Conservation (phyloP, 2,888 invertebrate species). For the Trachelus stipa region DNA sequence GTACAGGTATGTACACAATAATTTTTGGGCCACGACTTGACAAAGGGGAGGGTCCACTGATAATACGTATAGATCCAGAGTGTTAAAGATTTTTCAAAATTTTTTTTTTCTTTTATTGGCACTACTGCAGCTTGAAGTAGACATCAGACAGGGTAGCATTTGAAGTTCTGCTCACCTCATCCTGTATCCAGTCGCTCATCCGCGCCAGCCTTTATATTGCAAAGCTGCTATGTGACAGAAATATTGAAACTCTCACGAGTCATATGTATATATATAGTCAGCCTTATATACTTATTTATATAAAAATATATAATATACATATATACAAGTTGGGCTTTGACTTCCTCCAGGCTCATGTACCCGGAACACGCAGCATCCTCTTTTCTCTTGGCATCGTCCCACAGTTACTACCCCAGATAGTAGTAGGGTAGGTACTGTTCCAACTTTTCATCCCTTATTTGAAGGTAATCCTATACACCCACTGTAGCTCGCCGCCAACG, state of each 20-base stretch:
- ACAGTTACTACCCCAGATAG: not conserved
- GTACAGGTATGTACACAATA: not conserved
- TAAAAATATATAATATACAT: too few relatives aligned
- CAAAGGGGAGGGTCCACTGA: not conserved
- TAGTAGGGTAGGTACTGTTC: not conserved
- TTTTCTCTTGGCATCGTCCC: not conserved
- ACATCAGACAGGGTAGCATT: not conserved
- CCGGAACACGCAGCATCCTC: not conserved
- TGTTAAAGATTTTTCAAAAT: not conserved
- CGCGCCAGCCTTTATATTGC: not conserved
- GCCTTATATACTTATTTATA: too few relatives aligned
- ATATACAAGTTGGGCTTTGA: too few relatives aligned
- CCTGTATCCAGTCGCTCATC: not conserved
- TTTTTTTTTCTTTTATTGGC: not conserved
- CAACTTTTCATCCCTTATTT: not conserved
- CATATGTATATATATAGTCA: conserved; percentile 1
- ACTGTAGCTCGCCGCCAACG: not conserved
- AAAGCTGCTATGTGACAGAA: conserved; percentile 39
- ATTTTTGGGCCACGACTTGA: not conserved
- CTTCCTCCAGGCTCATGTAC: too few relatives aligned
- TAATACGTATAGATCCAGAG: not conserved
- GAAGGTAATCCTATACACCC: not conserved
- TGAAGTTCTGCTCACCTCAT: not conserved
- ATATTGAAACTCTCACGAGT: conserved; percentile 41
- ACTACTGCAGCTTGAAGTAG: not conserved